Evolutionary conservation across 2,797 vertebrate species (phyloP).

Genomic region (Hippopotamyrus pictus): DNA sequence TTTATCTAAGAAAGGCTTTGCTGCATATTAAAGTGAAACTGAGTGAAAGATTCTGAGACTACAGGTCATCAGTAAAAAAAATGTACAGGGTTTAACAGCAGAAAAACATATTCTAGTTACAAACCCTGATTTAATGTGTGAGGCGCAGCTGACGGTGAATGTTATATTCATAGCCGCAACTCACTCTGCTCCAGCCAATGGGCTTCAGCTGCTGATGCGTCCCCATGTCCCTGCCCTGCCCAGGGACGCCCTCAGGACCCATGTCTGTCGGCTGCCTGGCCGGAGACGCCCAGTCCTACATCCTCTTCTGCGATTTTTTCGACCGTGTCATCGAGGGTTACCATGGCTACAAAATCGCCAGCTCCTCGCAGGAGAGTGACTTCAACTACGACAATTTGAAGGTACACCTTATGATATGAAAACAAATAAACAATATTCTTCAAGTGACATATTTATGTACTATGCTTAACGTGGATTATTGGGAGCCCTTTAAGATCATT

Average conservation of each 20-base stretch:
- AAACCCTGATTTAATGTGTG: not conserved
- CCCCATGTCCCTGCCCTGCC: not conserved
- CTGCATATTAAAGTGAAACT: not conserved
- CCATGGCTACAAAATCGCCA: conserved; percentile 51
- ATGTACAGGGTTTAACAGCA: not conserved
- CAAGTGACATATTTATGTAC: not conserved
- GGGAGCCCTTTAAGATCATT: not conserved
- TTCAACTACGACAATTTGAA: conserved; percentile 62
- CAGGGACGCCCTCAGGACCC: conserved; percentile 30
- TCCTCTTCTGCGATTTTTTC: conserved; percentile 65
- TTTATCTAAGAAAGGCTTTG: not conserved
- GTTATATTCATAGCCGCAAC: not conserved
- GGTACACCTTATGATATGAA: conserved; percentile 34
- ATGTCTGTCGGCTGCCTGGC: conserved; percentile 53
- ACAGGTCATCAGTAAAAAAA: not conserved
- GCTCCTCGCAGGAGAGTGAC: conserved; percentile 49
- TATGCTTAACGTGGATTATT: not conserved
- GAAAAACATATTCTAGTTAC: not conserved
- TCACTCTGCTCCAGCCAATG: not conserved
- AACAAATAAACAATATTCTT: not conserved
- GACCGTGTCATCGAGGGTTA: conserved; percentile 58
- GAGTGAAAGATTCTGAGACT: not conserved
- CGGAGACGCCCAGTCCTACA: conserved; percentile 59
- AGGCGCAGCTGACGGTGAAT: not conserved
- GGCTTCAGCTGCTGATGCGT: not conserved